Conservation (phyloP, 2,888 invertebrate genomes). For the Tridacna gigas region DNA sequence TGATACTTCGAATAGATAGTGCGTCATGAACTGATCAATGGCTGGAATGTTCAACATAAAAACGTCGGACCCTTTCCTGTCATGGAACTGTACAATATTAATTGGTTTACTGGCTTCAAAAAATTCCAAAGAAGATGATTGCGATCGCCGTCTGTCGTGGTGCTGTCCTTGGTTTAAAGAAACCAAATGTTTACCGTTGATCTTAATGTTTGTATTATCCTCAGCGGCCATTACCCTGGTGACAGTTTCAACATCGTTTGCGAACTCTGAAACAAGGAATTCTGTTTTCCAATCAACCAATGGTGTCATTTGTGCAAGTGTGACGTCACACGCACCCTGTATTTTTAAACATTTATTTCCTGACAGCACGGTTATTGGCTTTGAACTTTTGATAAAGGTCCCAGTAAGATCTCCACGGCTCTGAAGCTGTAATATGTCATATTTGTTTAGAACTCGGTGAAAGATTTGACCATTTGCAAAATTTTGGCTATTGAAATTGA, state of each 20-base stretch:
- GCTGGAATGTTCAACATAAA: not conserved
- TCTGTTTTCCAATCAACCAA: not conserved
- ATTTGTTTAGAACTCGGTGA: not conserved
- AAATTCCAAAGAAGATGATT: no score
- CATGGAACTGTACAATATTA: not conserved
- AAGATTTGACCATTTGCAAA: not conserved
- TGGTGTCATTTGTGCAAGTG: not conserved
- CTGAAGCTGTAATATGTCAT: conserved; percentile 2
- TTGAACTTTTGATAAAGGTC: not conserved
- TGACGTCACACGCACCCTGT: not conserved
- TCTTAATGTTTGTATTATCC: not conserved
- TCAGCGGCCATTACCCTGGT: not conserved
- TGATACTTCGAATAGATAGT: conserved; percentile 3
- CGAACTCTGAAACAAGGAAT: not conserved
- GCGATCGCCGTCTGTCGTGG: not conserved
- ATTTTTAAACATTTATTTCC: conserved; percentile 6
- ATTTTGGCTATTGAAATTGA: not conserved
- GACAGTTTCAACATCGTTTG: not conserved
- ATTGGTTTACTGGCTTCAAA: conserved; percentile 8
- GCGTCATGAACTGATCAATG: not conserved
- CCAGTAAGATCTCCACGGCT: conserved; percentile 1
- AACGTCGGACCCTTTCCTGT: not conserved
- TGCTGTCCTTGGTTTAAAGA: not conserved
- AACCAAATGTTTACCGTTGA: not conserved
- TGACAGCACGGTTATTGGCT: conserved; percentile 2